phyloP scores from a whole-genome alignment of 1,140 invertebrate genomes.

The Caerostris extrusa region DNA sequence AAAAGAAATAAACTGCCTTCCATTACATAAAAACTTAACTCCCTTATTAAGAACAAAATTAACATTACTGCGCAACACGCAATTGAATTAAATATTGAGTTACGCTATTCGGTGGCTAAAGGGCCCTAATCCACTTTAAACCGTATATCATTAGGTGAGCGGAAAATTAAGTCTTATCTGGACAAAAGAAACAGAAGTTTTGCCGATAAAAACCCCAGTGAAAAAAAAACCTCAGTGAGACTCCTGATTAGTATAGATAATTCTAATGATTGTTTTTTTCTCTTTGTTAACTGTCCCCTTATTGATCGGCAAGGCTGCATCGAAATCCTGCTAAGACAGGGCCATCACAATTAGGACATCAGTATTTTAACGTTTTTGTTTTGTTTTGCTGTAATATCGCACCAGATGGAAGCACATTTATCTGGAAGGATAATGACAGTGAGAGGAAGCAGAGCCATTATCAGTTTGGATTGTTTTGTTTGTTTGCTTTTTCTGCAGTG shows the following conservation, averaged over 20 bases:
- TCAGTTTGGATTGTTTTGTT: too few relatives aligned
- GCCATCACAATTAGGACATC: background rate
- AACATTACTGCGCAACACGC: background rate
- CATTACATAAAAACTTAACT: background rate
- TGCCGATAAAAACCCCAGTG: background rate
- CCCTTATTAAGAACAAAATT: background rate
- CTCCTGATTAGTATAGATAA: background rate
- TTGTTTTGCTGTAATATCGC: background rate
- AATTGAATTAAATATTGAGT: conserved; percentile 1
- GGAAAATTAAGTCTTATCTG: conserved; percentile 5
- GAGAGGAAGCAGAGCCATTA: too few relatives aligned
- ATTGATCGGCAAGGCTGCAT: background rate
- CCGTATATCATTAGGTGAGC: background rate
- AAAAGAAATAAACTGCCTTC: too few relatives aligned
- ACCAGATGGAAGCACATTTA: background rate
- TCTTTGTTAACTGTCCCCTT: background rate
- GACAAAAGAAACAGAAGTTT: background rate
- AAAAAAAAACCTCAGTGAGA: background rate
- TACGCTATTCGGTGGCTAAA: background rate
- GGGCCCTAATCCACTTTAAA: conserved; percentile 1
- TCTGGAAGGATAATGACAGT: background rate
- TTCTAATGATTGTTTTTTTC: conserved; percentile 2
- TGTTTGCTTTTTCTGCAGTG: too few relatives aligned
- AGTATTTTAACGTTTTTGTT: background rate
- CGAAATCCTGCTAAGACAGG: background rate